Conservation (phyloP, 2,797 vertebrate genomes). For the Fratercula arctica region DNA sequence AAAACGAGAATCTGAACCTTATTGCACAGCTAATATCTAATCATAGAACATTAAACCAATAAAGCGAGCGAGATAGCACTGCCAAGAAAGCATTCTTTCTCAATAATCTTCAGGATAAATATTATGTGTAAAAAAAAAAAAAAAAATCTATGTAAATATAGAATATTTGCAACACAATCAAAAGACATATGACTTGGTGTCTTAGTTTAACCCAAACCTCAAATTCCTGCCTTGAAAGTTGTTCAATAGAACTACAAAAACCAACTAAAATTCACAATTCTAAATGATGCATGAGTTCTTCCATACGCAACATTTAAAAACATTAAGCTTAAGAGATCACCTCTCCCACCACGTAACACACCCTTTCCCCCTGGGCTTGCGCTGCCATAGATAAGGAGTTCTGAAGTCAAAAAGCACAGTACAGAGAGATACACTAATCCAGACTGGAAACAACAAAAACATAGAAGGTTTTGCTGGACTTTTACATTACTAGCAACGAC, state of each 20-base stretch:
- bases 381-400: neutral
- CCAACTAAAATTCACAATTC: neutral
- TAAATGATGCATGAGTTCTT: neutral
- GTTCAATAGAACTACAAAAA: neutral
- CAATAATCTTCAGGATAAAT: neutral
- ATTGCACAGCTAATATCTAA: neutral
- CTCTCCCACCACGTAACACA: fast-evolving
- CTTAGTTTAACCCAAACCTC: neutral
- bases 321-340: neutral
- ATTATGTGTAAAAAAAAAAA: fast-evolving
- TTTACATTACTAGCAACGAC: neutral
- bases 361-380: neutral
- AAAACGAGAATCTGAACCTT: neutral
- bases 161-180: neutral
- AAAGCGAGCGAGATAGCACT: neutral
- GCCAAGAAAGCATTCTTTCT: neutral
- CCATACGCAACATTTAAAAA: neutral
- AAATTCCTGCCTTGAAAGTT: neutral
- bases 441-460: neutral
- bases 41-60: neutral
- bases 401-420: neutral
- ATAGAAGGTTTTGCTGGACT: neutral
- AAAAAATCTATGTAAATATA: neutral
- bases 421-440: neutral
- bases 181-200: neutral